Base-by-base conservation (phyloP, 2,797 vertebrate genomes). In the Pristis pectinata region DNA sequence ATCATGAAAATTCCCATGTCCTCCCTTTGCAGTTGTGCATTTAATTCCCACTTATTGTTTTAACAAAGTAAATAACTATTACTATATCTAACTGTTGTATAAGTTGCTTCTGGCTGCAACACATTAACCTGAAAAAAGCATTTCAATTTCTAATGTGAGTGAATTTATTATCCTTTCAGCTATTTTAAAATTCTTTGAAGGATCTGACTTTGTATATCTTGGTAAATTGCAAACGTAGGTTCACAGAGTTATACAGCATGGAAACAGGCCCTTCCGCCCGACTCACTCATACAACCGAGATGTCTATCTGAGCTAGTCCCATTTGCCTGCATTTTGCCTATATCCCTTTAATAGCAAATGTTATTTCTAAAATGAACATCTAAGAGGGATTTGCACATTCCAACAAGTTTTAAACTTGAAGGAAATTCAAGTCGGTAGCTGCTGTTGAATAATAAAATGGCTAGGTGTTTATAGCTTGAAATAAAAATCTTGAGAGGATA, bases 151-250 rank as follows among this genome's bases (percentile, higher is more conserved):
- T 59, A 85, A 53, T 85, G 49, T 56, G 82, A 49, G 67, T 70
- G 67, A 70, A 70, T 70, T 70, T 70, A 17, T 41, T 3, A 83
- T 0, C 9, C 8, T 53, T 83, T 83, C 83, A 44, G 1, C 27
- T 11, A 10, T 11, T 53, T 53, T 53, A 41, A 80, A 76, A 53
- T 53, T 17, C 64, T 67, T 67, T 67, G 64, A 67, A 19, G 15
- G 4, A 87, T 59, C 53, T 30, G 34, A 6, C 27, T 17, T n/a
- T 61, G 15, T 87, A 49, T 24, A 56, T 85, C 30, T 34, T 27
- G 15, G 53, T 87, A 87, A 87, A 87, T 87, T 87, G 13, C 27
- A 87, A 87, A 56, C 83, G 49, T n/a, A n/a, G n/a, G n/a, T 49
- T 49, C 49, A 49, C 49, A 49, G 74, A 74, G 49, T 49, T 4